phyloP scores from a whole-genome alignment of 1,140 invertebrate genomes.

The Polypedilum vanderplanki region DNA sequence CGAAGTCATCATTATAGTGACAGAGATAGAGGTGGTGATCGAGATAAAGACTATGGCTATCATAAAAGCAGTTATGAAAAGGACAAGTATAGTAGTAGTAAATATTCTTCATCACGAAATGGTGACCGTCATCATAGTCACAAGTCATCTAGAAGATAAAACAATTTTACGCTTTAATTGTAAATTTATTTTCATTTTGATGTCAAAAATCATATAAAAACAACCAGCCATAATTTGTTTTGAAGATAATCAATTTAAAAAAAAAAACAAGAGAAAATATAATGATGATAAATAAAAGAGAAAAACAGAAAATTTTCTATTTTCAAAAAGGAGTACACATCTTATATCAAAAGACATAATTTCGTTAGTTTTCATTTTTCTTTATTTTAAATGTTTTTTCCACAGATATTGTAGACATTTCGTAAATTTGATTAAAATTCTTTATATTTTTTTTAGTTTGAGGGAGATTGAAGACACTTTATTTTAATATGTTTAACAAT shows the following conservation, averaged over 20 bases:
- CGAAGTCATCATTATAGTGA: not conserved
- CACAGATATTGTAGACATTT: too few relatives aligned
- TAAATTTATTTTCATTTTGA: not conserved
- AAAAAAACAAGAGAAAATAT: not conserved
- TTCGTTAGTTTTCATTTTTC: too few relatives aligned
- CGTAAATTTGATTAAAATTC: too few relatives aligned
- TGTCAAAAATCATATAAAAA: not conserved
- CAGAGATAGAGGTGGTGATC: not conserved
- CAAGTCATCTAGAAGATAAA: slow-evolving; percentile 3
- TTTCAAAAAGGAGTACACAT: not conserved
- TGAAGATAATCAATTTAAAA: not conserved
- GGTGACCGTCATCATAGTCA: not conserved
- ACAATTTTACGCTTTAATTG: not conserved
- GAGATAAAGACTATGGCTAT: not conserved
- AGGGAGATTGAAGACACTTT: too few relatives aligned
- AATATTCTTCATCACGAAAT: not conserved
- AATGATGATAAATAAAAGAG: not conserved
- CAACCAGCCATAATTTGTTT: not conserved
- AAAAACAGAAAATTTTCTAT: not conserved
- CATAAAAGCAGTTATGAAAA: not conserved
- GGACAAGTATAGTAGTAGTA: slow-evolving; percentile 20
- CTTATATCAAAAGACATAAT: too few relatives aligned
- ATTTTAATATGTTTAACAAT: too few relatives aligned
- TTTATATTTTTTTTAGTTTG: too few relatives aligned
- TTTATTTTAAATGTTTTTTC: too few relatives aligned